Conservation (phyloP, 2,888 invertebrate species). For the Anoncus sp. region DNA sequence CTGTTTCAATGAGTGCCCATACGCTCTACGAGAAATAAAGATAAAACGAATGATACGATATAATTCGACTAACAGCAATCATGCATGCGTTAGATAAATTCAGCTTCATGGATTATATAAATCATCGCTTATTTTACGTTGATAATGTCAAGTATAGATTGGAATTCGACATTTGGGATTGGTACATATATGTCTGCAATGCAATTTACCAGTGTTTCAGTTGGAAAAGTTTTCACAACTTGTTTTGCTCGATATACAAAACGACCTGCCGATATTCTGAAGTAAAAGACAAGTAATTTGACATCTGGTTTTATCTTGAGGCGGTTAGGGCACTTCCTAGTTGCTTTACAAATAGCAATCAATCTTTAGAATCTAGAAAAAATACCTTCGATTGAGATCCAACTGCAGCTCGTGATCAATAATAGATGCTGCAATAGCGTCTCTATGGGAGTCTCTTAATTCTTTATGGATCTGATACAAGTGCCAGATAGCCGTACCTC, state of each 20-base stretch:
- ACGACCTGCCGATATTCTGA: constrained; percentile 38
- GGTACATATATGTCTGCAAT: constrained; percentile 9
- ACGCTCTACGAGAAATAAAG: constrained; percentile 20
- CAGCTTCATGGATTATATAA: no score
- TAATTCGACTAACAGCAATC: no score
- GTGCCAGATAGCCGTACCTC: constrained; percentile 30
- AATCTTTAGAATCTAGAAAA: constrained; percentile 4
- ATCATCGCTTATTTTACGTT: no score
- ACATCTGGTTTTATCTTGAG: neutral
- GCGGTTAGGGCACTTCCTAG: neutral
- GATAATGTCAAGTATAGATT: neutral
- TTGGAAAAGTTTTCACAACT: constrained; percentile 30
- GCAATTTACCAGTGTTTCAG: constrained; percentile 27
- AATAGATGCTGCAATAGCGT: constrained; percentile 38
- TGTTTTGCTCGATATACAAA: constrained; percentile 26
- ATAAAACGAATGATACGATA: no score
- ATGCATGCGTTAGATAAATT: no score
- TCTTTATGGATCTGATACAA: constrained; percentile 19
- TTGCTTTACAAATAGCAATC: no score
- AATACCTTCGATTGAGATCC: constrained; percentile 36
- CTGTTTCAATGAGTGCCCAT: constrained; percentile 21
- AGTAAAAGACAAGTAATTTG: constrained; percentile 14
- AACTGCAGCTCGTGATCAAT: constrained; percentile 37
- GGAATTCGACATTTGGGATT: constrained; percentile 1
- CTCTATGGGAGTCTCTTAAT: constrained; percentile 34